Evolutionary conservation across 1,140 invertebrate species (phyloP).

Genomic region (Penaeus japonicus): DNA sequence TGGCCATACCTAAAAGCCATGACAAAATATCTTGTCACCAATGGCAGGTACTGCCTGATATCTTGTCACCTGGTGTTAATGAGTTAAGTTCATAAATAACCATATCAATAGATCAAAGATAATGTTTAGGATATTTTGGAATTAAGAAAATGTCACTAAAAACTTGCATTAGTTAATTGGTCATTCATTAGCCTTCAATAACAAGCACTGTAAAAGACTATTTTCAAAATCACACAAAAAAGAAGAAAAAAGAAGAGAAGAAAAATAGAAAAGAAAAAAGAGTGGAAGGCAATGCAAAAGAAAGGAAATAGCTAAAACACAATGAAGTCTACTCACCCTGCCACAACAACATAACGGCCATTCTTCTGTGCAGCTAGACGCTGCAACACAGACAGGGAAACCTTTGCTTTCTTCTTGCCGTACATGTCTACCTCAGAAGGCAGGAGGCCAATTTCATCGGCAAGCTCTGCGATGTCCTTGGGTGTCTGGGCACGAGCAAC

Average conservation of each 20-base stretch:
- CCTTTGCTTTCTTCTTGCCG: constrained; percentile 94
- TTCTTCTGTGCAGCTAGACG: constrained; percentile 74
- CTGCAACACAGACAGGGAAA: constrained; percentile 83
- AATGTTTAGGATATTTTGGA: no score
- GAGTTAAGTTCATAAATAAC: no score
- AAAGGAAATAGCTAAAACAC: not conserved
- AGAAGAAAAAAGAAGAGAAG: not conserved
- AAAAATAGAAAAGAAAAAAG: not conserved
- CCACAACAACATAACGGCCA: constrained; percentile 95
- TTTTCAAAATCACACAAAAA: not conserved
- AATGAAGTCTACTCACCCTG: constrained; percentile 74
- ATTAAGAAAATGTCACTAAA: no score
- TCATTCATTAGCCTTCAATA: no score
- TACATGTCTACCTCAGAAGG: constrained; percentile 86
- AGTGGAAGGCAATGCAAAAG: not conserved
- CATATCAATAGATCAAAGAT: no score
- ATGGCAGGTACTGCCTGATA: no score
- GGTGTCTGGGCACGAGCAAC: constrained; percentile 88
- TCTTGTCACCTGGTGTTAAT: no score
- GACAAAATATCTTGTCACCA: no score
- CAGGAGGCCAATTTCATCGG: constrained; percentile 85
- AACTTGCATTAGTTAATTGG: no score
- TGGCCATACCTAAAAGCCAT: no score
- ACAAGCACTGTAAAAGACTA: not conserved
- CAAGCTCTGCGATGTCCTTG: constrained; percentile 81